Evolutionary conservation across 2,888 invertebrate species (phyloP).

Genomic region (Mylabris sibirica): DNA sequence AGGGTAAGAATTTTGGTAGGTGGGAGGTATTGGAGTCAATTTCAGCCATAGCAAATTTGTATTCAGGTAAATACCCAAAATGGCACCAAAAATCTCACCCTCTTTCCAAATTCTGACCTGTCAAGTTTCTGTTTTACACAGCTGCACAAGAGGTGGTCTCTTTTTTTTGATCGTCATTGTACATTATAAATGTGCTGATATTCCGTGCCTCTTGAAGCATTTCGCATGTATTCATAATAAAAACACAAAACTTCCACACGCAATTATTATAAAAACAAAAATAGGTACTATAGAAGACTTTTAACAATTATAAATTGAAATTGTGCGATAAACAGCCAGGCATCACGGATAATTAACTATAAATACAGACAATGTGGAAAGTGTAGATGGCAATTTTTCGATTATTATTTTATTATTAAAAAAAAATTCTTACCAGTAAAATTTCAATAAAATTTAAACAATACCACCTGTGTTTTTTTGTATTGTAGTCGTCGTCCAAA

Average conservation of each 20-base stretch:
- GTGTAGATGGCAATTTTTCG: not conserved
- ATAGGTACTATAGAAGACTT: conserved; percentile 17
- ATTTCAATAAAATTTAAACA: not conserved
- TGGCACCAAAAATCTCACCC: too few species aligned
- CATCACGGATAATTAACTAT: conserved; percentile 16
- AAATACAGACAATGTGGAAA: conserved; percentile 6
- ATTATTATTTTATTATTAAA: not conserved
- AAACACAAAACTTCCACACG: conserved; percentile 22
- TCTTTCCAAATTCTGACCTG: too few species aligned
- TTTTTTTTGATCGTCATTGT: too few species aligned
- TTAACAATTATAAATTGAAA: conserved; percentile 42
- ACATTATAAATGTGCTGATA: not conserved
- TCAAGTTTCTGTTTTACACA: too few species aligned
- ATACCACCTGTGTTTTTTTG: conserved; percentile 2
- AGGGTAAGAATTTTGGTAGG: too few species aligned
- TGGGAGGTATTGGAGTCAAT: too few species aligned
- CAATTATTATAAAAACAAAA: conserved; percentile 38
- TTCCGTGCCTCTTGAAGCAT: conserved; percentile 36
- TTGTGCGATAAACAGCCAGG: conserved; percentile 29
- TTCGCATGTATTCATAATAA: conserved; percentile 21
- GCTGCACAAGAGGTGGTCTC: too few species aligned
- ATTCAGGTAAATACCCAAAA: too few species aligned
- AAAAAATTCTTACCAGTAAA: not conserved
- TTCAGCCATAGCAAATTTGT: too few species aligned
- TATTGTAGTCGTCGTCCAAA: not conserved